phyloP scores from a whole-genome alignment of 2,888 invertebrate genomes.

The Aphidius colemani region DNA sequence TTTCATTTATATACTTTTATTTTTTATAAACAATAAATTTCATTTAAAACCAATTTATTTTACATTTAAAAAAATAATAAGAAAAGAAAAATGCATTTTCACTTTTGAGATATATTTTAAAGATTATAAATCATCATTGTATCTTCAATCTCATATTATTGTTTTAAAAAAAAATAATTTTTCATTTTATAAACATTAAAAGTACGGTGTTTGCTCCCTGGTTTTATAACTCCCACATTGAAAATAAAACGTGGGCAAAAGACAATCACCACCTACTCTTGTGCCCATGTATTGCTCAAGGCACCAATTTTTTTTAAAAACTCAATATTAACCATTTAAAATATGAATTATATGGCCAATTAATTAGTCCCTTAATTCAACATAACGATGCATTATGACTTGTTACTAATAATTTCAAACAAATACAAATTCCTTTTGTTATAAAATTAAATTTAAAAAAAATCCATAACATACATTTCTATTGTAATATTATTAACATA shows the following conservation, averaged over 20 bases:
- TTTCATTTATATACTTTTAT: background rate
- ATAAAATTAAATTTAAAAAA: no score
- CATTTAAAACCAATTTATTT: no score
- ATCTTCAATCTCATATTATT: constrained; percentile 23
- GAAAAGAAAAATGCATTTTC: background rate
- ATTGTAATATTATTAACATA: no score
- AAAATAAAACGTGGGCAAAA: constrained; percentile 50
- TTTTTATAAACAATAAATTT: background rate
- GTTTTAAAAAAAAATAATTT: constrained; percentile 13
- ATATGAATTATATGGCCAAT: constrained; percentile 52
- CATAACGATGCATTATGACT: background rate
- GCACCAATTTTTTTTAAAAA: constrained; percentile 31
- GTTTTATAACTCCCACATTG: constrained; percentile 46
- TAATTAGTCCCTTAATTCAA: constrained; percentile 43
- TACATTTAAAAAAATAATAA: background rate
- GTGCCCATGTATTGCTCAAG: constrained; percentile 41
- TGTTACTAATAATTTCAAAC: no score
- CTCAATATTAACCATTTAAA: constrained; percentile 53
- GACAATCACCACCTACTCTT: constrained; percentile 56
- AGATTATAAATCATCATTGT: constrained; percentile 11
- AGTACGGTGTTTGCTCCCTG: constrained; percentile 34
- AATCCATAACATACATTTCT: no score
- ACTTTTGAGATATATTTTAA: constrained; percentile 8
- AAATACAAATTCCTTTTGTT: no score
- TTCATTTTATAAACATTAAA: constrained; percentile 1